phyloP scores from a whole-genome alignment of 2,797 vertebrate species.

The Rhinoraja longicauda region DNA sequence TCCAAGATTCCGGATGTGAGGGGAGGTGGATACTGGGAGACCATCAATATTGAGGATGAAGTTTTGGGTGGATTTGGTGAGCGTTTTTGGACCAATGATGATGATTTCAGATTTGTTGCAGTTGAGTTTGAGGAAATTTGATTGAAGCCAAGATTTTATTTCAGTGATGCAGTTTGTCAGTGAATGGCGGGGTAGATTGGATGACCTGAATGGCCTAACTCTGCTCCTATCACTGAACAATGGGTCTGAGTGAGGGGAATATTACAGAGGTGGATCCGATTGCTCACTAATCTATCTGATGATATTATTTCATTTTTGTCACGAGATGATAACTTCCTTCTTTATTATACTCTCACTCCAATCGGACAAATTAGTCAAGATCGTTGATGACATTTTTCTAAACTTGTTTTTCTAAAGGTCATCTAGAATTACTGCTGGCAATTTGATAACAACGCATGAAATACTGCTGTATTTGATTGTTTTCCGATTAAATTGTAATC shows the following conservation, averaged over 20 bases:
- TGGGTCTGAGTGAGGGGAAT: too few species aligned
- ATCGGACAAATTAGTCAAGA: not conserved
- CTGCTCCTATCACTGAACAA: not conserved
- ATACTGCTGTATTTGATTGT: not conserved
- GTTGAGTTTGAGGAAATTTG: too few species aligned
- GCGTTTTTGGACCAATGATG: too few species aligned
- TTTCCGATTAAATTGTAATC: not conserved
- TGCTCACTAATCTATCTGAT: not conserved
- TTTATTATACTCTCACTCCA: not conserved
- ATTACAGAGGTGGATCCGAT: not conserved
- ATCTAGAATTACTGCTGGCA: not conserved
- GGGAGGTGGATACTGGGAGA: too few species aligned
- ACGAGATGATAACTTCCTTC: not conserved
- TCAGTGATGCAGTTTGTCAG: too few species aligned
- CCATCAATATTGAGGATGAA: too few species aligned
- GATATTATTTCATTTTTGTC: not conserved
- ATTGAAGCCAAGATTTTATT: too few species aligned
- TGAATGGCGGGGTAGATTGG: too few species aligned
- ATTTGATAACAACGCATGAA: not conserved
- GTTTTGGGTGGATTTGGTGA: too few species aligned
- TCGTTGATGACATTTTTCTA: not conserved
- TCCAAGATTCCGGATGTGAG: too few species aligned
- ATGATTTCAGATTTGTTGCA: too few species aligned
- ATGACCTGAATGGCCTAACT: too few species aligned
- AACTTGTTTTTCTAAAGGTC: not conserved